Conservation (phyloP, 2,888 invertebrate genomes). For the Quadroppia sp. region DNA sequence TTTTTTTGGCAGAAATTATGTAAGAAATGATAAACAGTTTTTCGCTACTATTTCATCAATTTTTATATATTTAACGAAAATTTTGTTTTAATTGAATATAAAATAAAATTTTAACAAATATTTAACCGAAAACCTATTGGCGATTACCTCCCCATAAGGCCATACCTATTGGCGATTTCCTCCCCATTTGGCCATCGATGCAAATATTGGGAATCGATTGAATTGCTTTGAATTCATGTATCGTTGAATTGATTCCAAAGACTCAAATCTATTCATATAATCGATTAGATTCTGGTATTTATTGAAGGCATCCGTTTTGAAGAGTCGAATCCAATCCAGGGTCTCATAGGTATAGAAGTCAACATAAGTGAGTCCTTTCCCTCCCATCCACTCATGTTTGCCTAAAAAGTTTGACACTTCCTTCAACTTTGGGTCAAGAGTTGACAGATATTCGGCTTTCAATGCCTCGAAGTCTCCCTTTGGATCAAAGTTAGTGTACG, state of each 20-base stretch:
- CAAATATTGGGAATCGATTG: not conserved
- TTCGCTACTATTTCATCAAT: not conserved
- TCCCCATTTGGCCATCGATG: not conserved
- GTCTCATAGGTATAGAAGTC: conserved; percentile 47
- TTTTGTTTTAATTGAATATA: not conserved
- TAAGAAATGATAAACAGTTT: not conserved
- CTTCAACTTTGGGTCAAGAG: not conserved
- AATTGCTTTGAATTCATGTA: not conserved
- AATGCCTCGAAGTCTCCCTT: not conserved
- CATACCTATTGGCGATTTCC: too few relatives aligned
- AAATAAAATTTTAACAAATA: not conserved
- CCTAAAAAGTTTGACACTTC: conserved; percentile 35
- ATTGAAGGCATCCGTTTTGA: conserved; percentile 19
- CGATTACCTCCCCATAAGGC: too few relatives aligned
- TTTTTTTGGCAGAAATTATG: too few relatives aligned
- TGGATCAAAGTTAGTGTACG: not conserved
- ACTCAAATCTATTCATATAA: conserved; percentile 36
- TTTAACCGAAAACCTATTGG: not conserved
- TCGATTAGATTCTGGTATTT: not conserved
- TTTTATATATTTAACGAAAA: not conserved
- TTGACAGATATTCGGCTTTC: not conserved
- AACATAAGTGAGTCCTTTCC: conserved; percentile 46
- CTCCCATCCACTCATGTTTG: conserved; percentile 45
- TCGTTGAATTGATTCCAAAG: not conserved
- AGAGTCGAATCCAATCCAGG: conserved; percentile 45